Evolutionary conservation across 2,113 vertebrate genomes (phyloP), one percentile per base, ranked within the genome.

Genomic region (Mus spicilegus): DNA sequence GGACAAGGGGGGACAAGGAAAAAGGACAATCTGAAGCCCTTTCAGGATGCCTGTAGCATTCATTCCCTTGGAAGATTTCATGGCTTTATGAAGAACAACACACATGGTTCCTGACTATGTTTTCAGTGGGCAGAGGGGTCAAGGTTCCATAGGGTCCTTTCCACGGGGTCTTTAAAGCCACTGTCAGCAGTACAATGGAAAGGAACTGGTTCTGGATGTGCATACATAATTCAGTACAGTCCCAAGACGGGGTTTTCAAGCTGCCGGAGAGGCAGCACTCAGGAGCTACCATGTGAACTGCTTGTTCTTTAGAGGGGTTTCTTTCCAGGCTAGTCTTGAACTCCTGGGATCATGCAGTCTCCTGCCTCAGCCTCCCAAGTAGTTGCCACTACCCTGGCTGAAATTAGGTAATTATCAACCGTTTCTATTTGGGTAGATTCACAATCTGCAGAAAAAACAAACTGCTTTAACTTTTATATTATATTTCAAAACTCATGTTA

Each of bases 321-420:
- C 11, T 30, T 11, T 30, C 30, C 30, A 80, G 14, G 5, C 3
- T 80, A 56, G 30, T 80, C 49, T 80, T 51, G 7, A 54, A 80
- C 51, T 58, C 20, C 36, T n/a, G 33, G 51, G 78, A 33, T 81
- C 78, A 81, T 22, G 19, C 20, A 58, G 56, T 82, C 36, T 82
- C 54, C 54, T 82, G 33, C 54, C 33, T 58, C 54, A 24, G 33
- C 54, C 33, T 58, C 33, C 80, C 11, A 28, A 81, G 78, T 81
- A 81, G 54, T 22, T 81, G 78, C 78, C 1, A 81, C 78, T 19
- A 22, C 9, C 20, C 54, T 82, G 54, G 19, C 36, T 91, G 85
- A 94, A 75, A 92, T 80, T 36, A 94, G 49, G 72, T 82, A 89
- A 80, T 58, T 73, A 89, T 91, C 72, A 91, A 87, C 49, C 36